A percentile compares a stretch with the other conserved stretches of the same genome.
Evolutionary conservation across 92 coral and sea anemone genomes (phyloP).

Genomic region (Porites divaricata): DNA sequence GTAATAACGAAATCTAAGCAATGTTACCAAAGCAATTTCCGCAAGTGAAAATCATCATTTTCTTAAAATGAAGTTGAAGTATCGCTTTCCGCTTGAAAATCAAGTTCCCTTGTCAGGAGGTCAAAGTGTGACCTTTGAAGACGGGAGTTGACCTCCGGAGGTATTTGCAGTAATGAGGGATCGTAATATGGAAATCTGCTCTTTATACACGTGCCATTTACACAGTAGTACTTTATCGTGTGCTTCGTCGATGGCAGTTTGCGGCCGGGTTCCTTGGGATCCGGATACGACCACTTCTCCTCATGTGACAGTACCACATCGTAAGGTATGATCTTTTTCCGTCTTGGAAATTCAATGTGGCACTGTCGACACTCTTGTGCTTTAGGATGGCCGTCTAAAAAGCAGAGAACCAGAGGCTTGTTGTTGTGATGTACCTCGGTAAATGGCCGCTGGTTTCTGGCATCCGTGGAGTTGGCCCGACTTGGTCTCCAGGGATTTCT

Average conservation of each 20-base stretch:
- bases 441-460: conserved; percentile 7
- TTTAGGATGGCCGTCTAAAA: conserved; percentile 44
- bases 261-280: conserved; percentile 47
- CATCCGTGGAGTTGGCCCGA: background rate
- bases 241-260: conserved; percentile 44
- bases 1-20: too few relatives aligned
- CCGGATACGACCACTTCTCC: conserved; percentile 64
- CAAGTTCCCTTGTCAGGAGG: background rate
- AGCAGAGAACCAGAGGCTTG: conserved; percentile 46
- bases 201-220: conserved; percentile 44
- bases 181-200: conserved; percentile 58
- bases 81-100: too few relatives aligned
- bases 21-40: too few relatives aligned
- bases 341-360: conserved; percentile 51
- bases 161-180: conserved; percentile 39
- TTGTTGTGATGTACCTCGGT: conserved; percentile 49
- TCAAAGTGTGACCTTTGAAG: conserved; percentile 27
- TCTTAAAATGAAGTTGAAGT: too few relatives aligned
- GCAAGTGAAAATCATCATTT: too few relatives aligned
- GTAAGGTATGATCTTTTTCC: conserved; percentile 41
- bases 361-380: conserved; percentile 67
- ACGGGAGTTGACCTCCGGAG: conserved; percentile 35
- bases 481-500: conserved; percentile 57
- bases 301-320: conserved; percentile 53
- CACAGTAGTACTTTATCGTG: conserved; percentile 57